Percentiles rank a stretch among this genome's conserved stretches.
phyloP scores from a whole-genome alignment of 2,113 vertebrate species.

The Apodemus speciosus region DNA sequence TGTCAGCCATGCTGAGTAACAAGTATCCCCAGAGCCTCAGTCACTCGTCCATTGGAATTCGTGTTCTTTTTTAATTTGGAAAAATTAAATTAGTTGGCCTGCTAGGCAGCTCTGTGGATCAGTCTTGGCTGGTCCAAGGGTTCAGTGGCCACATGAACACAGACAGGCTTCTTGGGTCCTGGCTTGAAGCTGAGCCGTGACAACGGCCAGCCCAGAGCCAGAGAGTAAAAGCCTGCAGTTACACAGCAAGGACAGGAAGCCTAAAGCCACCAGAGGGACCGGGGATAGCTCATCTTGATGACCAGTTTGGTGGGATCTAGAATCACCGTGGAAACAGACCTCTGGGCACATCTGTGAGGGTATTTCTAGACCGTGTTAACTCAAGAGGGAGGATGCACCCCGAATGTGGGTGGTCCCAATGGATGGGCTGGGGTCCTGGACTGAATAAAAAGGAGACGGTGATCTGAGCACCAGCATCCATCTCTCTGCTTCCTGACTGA shows the following conservation, averaged over 20 bases:
- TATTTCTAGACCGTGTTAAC: background rate
- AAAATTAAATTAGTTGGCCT: too few species aligned
- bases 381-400: background rate
- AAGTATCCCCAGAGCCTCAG: background rate
- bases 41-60: background rate
- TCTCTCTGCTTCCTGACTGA: background rate
- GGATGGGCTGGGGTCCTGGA: background rate
- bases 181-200: background rate
- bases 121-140: background rate
- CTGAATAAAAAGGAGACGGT: background rate
- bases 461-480: background rate
- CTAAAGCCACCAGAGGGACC: background rate
- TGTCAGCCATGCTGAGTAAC: background rate
- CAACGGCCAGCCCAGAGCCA: background rate
- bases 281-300: background rate
- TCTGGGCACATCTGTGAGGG: background rate
- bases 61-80: background rate
- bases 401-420: background rate
- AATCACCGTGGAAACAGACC: background rate
- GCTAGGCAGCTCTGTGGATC: background rate
- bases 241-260: background rate
- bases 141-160: too few species aligned
- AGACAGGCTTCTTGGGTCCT: background rate
- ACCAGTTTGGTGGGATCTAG: background rate
- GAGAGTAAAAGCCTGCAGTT: background rate